phyloP scores from a whole-genome alignment of 1,140 invertebrate genomes.

The Dufourea novaeangliae region DNA sequence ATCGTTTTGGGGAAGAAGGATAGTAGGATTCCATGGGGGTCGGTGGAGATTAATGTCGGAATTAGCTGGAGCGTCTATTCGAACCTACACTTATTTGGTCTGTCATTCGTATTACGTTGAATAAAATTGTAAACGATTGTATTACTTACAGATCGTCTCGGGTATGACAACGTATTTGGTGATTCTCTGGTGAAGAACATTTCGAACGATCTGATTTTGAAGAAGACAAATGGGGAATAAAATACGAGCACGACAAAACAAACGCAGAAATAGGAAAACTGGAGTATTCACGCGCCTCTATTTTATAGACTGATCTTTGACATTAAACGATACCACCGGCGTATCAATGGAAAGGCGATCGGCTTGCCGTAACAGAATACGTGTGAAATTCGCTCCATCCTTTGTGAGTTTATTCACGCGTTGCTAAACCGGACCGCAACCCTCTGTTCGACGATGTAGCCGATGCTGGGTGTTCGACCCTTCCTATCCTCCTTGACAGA shows the following conservation, averaged over 20 bases:
- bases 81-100: too few relatives aligned
- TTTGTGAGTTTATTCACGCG: background rate
- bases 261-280: background rate
- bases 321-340: background rate
- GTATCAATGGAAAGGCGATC: background rate
- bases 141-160: constrained; percentile 61
- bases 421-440: background rate
- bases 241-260: background rate
- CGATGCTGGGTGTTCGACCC: background rate
- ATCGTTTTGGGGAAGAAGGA: background rate
- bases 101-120: too few relatives aligned
- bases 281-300: too few relatives aligned
- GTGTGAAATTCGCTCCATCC: constrained; percentile 29
- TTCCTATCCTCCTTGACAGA: background rate
- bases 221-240: background rate
- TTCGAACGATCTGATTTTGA: too few relatives aligned
- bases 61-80: too few relatives aligned
- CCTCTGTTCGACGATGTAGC: background rate
- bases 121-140: constrained; percentile 19
- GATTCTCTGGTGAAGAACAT: constrained; percentile 56
- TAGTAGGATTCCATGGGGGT: background rate
- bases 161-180: constrained; percentile 66
- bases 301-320: constrained; percentile 29
- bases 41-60: too few relatives aligned
- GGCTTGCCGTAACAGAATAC: constrained; percentile 32